A percentile compares a stretch with the other conserved stretches of the same genome.
Evolutionary conservation across 2,888 invertebrate genomes (phyloP).

Genomic region (Drosophila greeni): DNA sequence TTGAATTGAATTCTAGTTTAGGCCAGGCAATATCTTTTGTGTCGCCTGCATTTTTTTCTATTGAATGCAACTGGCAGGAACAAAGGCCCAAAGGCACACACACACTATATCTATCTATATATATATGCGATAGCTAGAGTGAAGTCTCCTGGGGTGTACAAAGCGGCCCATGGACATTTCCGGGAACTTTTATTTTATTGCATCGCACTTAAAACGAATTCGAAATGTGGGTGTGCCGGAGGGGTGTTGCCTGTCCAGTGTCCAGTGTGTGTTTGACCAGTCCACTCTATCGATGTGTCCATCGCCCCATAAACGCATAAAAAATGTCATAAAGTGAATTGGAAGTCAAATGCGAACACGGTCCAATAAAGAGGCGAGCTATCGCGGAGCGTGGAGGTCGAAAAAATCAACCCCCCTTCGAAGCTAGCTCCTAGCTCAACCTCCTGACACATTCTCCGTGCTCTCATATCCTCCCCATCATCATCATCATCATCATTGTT

Average conservation of each 20-base stretch:
- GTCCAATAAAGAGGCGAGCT: slow-evolving; percentile 56
- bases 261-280: slow-evolving; percentile 22
- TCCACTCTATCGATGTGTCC: slow-evolving; percentile 49
- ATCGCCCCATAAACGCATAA: slow-evolving; percentile 62
- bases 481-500: neutral
- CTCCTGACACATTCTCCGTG: neutral
- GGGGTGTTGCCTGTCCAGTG: slow-evolving; percentile 2
- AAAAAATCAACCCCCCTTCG: neutral
- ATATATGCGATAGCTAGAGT: neutral
- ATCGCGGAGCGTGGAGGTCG: neutral
- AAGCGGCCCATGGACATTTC: slow-evolving; percentile 23
- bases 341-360: slow-evolving; percentile 68
- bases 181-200: slow-evolving; percentile 69
- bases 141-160: slow-evolving; percentile 8
- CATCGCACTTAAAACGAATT: slow-evolving; percentile 69
- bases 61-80: slow-evolving; percentile 22
- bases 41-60: slow-evolving; percentile 8
- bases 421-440: neutral
- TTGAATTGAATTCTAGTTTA: slow-evolving; percentile 2
- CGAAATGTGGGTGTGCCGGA: slow-evolving; percentile 51
- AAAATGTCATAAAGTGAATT: slow-evolving; percentile 72
- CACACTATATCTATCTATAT: neutral
- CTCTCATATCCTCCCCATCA: neutral
- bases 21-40: slow-evolving; percentile 7
- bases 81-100: slow-evolving; percentile 7